Conservation (phyloP, 2,113 vertebrate species). For the Alaudala cheleensis region DNA sequence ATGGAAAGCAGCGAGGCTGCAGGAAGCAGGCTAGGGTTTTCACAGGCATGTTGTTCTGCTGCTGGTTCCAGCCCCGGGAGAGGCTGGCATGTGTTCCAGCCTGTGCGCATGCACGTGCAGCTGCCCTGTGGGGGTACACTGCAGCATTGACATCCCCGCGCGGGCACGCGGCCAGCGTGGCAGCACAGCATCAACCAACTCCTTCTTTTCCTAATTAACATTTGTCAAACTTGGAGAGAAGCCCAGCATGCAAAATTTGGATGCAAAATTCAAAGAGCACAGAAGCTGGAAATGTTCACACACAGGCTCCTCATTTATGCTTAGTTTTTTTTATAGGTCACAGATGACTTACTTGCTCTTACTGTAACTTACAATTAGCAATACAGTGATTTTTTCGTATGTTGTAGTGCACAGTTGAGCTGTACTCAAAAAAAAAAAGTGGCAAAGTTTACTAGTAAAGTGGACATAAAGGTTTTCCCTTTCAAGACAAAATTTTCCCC, state of each 20-base stretch:
- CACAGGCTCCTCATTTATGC: conserved; percentile 12
- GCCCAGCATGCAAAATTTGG: conserved; percentile 16
- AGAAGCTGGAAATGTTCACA: conserved; percentile 12
- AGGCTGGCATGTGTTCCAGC: rapidly evolving
- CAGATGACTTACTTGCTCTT: conserved; percentile 1
- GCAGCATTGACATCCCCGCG: neutral
- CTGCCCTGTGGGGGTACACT: neutral
- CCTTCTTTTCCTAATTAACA: conserved; percentile 16
- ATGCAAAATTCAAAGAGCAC: conserved; percentile 4
- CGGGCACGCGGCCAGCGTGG: neutral
- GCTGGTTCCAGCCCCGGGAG: neutral
- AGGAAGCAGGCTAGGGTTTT: neutral
- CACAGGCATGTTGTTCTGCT: neutral
- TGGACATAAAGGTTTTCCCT: neutral
- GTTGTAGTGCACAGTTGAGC: neutral
- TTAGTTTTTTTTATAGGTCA: neutral
- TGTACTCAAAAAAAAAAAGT: neutral
- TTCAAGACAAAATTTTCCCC: neutral
- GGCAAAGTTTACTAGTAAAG: neutral
- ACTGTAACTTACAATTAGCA: neutral
- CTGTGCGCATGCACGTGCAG: neutral
- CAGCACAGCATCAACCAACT: neutral
- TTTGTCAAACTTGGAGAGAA: conserved; percentile 37
- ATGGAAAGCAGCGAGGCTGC: neutral
- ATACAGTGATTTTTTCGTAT: neutral